phyloP scores from a whole-genome alignment of 1,140 invertebrate species.

The Pseudomyrmex cubaensis region DNA sequence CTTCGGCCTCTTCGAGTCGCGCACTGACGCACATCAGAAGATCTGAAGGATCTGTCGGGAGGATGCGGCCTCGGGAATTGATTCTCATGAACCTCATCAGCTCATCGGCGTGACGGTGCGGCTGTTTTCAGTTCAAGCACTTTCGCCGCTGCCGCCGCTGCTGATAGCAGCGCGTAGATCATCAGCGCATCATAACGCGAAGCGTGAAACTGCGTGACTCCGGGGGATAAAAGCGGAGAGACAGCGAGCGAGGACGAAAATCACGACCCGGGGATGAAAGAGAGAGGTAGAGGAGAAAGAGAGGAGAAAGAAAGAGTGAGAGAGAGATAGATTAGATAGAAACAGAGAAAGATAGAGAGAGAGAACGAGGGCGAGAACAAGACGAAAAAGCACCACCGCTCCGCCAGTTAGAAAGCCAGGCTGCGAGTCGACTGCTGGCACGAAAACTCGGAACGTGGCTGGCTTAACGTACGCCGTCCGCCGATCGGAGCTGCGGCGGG shows the following conservation, averaged over 20 bases:
- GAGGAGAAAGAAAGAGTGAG: background rate
- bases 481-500: conserved; percentile 74
- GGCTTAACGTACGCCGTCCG: conserved; percentile 67
- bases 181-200: conserved; percentile 34
- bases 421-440: conserved; percentile 66
- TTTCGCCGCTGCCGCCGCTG: background rate
- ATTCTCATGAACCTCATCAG: conserved; percentile 10
- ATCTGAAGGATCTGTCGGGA: background rate
- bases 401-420: conserved; percentile 33
- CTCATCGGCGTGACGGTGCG: background rate
- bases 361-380: conserved; percentile 23
- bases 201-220: background rate
- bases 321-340: conserved; percentile 22
- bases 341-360: conserved; percentile 63
- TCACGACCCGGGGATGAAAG: background rate
- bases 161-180: conserved; percentile 38
- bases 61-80: conserved; percentile 19
- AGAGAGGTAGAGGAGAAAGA: no score
- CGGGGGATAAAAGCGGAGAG: background rate
- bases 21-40: conserved; percentile 29
- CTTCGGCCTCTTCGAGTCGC: background rate
- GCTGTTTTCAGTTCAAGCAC: conserved; percentile 17
- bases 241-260: background rate
- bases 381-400: conserved; percentile 5
- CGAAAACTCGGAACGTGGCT: conserved; percentile 56